phyloP scores from a whole-genome alignment of 2,797 vertebrate species.

The Pangasius djambal region DNA sequence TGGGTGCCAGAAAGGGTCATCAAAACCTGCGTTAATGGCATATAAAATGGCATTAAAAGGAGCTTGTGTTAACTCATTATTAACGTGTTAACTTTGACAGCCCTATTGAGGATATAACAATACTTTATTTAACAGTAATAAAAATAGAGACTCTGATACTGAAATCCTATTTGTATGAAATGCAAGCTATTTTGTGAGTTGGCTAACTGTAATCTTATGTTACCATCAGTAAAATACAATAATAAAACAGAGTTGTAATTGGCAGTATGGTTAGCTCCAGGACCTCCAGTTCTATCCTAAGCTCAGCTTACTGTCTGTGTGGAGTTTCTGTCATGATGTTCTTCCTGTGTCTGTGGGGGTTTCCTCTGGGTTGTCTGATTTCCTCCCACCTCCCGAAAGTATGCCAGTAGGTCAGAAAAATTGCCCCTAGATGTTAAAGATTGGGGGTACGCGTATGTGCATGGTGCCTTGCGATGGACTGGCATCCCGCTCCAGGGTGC shows the following conservation, averaged over 20 bases:
- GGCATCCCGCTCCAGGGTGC: background rate
- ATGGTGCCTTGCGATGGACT: background rate
- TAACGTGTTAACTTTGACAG: background rate
- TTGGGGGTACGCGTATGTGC: background rate
- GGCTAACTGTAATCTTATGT: background rate
- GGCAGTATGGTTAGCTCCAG: background rate
- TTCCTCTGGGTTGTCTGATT: background rate
- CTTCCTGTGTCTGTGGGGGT: background rate
- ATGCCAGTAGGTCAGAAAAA: background rate
- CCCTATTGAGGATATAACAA: background rate
- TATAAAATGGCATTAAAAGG: background rate
- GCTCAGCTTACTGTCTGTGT: background rate
- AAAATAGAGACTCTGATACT: background rate
- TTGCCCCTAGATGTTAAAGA: background rate
- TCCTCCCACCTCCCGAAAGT: background rate
- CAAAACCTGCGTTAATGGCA: background rate
- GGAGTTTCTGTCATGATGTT: background rate
- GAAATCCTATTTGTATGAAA: background rate
- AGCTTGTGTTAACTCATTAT: background rate
- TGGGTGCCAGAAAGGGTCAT: background rate
- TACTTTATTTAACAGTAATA: background rate
- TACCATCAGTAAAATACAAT: background rate
- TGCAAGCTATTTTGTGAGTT: too few relatives aligned
- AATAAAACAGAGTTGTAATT: background rate
- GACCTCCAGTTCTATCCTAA: background rate